Base-by-base conservation (phyloP, 2,888 invertebrate species). In the Protula sp. region DNA sequence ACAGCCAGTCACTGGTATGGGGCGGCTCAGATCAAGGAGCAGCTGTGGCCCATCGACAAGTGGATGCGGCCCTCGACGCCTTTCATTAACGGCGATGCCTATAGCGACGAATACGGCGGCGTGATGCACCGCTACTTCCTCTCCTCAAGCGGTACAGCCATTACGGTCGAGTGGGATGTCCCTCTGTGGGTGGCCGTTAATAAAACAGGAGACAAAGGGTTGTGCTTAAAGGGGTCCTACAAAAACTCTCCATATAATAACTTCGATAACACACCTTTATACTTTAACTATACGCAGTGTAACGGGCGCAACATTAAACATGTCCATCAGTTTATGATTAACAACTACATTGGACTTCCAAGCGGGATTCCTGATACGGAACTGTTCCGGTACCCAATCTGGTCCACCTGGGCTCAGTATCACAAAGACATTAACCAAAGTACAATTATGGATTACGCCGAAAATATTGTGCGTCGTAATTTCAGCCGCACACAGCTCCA, bases 371-470 rank as follows among this genome's bases (percentile, higher is more conserved):
- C 90, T 0, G 86, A 88, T 70, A 82, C 83, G 58, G 82, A 85
- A 55, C 89, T 92, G 87, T 86, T 94, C 29, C 82, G 84, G 57
- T 85, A 89, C 76, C 93, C 94, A 0, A 86, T 93, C 60, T 94
- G 92, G 91, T 91, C 92, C 0, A 92, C 92, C 0, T 91, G 91
- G 90, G 90, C 90, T 0, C 84, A 86, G 62, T 90, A 89, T 75
- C 86, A 87, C 68, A 82, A 85, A 1, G 84, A 86, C 64, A 87
- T 94, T 1, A 85, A 86, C 64, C 88, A 90, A 63, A 69, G 78
- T 0, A 66, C 65, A 28, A 58, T 77, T 3, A 54, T 75, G 29
- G 61, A 68, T 14, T 73, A 58, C 45, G 65, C 65, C 3, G 66
- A 71, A 47, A 69, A 73, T 14, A 71, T 80, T 3, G 19, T 19